A percentile compares a stretch with the other conserved stretches of the same genome.
These are phyloP conservation scores for Euschistus heros DNA, from an alignment of 1,140 invertebrate species.

Conservation along the genomic window DNA sequence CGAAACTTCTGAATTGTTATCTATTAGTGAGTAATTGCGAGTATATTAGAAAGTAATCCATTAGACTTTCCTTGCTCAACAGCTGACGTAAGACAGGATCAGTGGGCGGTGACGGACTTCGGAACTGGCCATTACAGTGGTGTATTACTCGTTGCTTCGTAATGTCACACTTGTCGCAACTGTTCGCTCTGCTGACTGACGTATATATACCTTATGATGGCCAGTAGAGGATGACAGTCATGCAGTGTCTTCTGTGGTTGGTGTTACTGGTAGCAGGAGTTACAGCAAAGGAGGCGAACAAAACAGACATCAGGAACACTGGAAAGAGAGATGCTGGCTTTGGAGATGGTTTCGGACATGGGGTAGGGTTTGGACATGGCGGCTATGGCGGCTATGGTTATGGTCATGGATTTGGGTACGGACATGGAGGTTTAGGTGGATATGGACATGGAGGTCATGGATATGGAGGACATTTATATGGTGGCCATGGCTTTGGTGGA, in stretches of 20 bases:
- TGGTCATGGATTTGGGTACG: conserved; percentile 1
- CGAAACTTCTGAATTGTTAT: too few species aligned
- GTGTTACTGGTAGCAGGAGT: conserved; percentile 11
- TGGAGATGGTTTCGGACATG: conserved; percentile 5
- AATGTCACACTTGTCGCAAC: conserved; percentile 5
- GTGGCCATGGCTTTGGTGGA: too few species aligned
- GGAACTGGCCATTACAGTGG: neutral
- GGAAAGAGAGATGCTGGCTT: conserved; percentile 12
- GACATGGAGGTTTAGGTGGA: conserved; percentile 7
- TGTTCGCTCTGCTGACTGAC: conserved; percentile 1
- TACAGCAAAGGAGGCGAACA: neutral
- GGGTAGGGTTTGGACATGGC: neutral
- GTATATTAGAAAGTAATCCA: conserved; percentile 10
- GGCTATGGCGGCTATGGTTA: conserved; percentile 18
- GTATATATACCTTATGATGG: neutral
- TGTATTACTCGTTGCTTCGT: conserved; percentile 1
- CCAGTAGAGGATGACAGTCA: conserved; percentile 1
- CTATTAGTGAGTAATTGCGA: too few species aligned
- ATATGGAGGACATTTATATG: too few species aligned
- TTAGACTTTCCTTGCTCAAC: conserved; percentile 8
- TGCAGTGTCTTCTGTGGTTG: conserved; percentile 4
- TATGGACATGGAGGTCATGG: conserved; percentile 4
- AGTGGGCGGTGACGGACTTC: conserved; percentile 3
- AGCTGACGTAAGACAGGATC: conserved; percentile 1
- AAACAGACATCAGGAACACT: conserved; percentile 9